Base-by-base conservation (phyloP, 2,113 vertebrate genomes). In the Burhinus oedicnemus region DNA sequence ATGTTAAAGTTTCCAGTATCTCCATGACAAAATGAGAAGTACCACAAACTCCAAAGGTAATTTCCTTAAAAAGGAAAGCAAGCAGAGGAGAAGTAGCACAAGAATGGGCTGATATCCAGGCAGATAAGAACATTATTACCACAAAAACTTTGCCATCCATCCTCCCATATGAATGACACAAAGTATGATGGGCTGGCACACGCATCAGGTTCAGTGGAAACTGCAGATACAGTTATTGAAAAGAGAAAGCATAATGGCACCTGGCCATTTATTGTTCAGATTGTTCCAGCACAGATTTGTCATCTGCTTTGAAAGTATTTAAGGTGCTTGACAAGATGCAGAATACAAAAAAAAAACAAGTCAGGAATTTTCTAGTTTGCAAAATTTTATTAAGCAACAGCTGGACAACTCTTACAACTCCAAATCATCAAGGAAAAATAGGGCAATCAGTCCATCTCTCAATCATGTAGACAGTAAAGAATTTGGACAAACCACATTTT, bases 311-410 rank as follows among this genome's bases (percentile, higher is more conserved):
- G 36, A 29, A 89, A 93, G 44, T 47, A 90, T 71, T 69, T 47
- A 72, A 76, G 75, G 76, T 97, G 74, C 70, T 98, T 94, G 98
- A 84, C 95, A 98, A 96, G 91, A 75, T 70, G 69, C 60, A 94
- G 60, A 96, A 95, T 52, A 94, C 64, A 75, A 95, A 62, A 97
- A 62, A 97, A 89, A 93, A 92, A 90, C 85, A 89, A 95, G 44
- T 38, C 91, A 80, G 11, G 72, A 84, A 74, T 83, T 94, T 96
- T 98, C 97, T 96, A 96, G 96, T 98, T 97, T 98, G 98, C 97
- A 98, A 98, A 98, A 98, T 98, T 98, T 99, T 99, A 99, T 98
- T 99, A 98, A 98, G 98, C 98, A 98, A 99, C 97, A 98, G 97
- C 98, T 98, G 97, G 98, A 98, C 98, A 98, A 98, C 91, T 98